Conservation (phyloP, 2,797 vertebrate species). For the Hafferia zeledoni region DNA sequence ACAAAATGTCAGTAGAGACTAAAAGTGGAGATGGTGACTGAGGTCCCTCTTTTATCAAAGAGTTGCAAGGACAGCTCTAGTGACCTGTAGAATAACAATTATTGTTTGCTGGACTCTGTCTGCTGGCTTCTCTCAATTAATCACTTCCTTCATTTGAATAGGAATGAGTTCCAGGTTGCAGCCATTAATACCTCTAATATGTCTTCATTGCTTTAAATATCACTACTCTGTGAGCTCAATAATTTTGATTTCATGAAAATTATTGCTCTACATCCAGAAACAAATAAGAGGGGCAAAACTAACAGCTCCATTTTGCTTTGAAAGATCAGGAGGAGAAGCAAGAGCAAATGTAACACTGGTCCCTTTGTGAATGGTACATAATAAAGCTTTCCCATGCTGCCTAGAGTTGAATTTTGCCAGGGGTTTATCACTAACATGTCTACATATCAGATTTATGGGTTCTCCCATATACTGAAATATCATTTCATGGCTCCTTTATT, state of each 20-base stretch:
- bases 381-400: neutral
- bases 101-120: slow-evolving; percentile 20
- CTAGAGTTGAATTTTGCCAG: slow-evolving; percentile 15
- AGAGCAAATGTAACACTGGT: neutral
- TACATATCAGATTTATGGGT: slow-evolving; percentile 1
- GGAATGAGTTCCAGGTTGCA: neutral
- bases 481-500: neutral
- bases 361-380: neutral
- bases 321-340: neutral
- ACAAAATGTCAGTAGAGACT: neutral
- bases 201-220: slow-evolving; percentile 18
- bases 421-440: slow-evolving; percentile 19
- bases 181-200: neutral
- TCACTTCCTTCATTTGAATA: slow-evolving; percentile 57
- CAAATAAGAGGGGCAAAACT: neutral
- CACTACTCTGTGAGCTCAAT: neutral
- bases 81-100: neutral
- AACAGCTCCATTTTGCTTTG: neutral
- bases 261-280: slow-evolving; percentile 9
- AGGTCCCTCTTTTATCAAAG: neutral
- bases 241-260: slow-evolving; percentile 34
- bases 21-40: neutral
- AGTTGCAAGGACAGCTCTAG: neutral
- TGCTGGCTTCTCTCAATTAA: slow-evolving; percentile 13
- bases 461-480: neutral